phyloP scores from a whole-genome alignment of 92 coral and sea anemone genomes.

The Palythoa grandiflora region DNA sequence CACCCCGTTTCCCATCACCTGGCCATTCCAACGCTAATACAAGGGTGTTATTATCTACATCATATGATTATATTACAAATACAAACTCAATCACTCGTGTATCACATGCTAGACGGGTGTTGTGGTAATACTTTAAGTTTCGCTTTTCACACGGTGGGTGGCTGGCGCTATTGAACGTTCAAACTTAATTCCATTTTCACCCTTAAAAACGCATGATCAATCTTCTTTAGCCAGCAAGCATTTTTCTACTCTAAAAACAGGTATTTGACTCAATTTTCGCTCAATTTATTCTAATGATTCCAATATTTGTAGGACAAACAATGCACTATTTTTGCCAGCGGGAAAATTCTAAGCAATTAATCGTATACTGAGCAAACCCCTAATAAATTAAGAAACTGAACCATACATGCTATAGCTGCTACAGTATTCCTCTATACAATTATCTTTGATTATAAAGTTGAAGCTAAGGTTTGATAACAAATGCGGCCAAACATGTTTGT shows the following conservation, averaged over 20 bases:
- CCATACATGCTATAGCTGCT: no score
- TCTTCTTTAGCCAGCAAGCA: neutral
- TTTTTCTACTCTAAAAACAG: neutral
- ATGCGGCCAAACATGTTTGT: neutral
- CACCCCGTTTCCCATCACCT: neutral
- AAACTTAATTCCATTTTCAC: no score
- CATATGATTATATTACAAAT: neutral
- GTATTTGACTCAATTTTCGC: neutral
- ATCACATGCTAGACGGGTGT: constrained; percentile 1
- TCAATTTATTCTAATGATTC: neutral
- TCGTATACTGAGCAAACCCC: neutral
- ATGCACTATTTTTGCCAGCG: neutral
- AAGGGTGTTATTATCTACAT: neutral
- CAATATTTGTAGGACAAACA: neutral
- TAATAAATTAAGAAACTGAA: no score
- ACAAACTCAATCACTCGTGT: neutral
- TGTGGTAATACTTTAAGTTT: neutral
- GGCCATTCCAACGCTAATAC: neutral
- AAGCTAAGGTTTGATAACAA: no score
- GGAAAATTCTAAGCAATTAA: neutral
- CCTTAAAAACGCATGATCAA: no score
- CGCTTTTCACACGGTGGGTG: constrained; percentile 12
- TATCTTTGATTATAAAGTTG: neutral
- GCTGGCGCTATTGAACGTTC: neutral
- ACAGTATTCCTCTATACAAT: no score